A percentile compares a stretch with the other conserved stretches of the same genome.
Conservation (phyloP, 2,113 vertebrate species). For the Diadophis punctatus region DNA sequence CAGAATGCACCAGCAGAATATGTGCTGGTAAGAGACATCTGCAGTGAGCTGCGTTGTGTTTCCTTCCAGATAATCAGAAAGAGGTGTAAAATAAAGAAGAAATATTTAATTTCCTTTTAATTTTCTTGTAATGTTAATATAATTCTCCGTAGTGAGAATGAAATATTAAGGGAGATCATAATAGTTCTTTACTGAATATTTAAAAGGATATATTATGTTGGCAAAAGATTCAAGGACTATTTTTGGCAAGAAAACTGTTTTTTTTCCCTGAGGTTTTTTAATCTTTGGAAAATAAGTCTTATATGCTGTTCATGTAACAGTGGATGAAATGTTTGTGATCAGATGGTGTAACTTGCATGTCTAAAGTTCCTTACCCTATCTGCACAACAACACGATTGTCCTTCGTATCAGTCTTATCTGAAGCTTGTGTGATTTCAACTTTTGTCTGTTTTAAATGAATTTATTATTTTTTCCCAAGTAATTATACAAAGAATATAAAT, state of each 20-base stretch:
- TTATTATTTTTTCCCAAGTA: background rate
- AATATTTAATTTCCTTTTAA: background rate
- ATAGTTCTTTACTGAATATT: background rate
- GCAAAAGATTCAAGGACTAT: background rate
- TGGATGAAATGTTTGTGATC: background rate
- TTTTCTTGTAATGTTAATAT: background rate
- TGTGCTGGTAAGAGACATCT: background rate
- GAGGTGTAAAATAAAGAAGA: background rate
- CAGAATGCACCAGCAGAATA: background rate
- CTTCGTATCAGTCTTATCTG: background rate
- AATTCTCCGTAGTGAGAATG: background rate
- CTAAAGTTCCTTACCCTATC: background rate
- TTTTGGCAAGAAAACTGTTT: background rate
- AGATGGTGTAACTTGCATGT: background rate
- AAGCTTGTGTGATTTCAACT: background rate
- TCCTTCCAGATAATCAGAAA: background rate
- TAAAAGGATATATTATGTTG: background rate
- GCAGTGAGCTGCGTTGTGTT: background rate
- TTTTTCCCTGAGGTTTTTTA: background rate
- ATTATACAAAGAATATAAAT: background rate
- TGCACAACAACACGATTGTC: background rate
- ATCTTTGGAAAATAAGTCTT: background rate
- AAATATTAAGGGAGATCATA: background rate
- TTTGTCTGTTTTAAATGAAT: background rate
- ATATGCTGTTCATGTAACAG: background rate